phyloP scores from a whole-genome alignment of 2,797 vertebrate genomes.

The Eulemur rubriventer region DNA sequence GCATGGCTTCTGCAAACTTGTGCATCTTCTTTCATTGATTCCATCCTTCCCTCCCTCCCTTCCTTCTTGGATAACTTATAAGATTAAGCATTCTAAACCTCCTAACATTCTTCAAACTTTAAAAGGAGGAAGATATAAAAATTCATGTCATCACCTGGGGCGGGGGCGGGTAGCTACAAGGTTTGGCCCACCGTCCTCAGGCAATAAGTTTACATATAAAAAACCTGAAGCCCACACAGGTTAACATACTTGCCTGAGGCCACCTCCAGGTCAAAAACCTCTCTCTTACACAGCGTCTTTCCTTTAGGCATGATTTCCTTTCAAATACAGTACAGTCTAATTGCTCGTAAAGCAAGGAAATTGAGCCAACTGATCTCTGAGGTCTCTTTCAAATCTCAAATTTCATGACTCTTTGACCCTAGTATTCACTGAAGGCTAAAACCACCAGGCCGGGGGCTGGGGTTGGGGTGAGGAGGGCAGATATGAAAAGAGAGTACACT shows the following conservation, averaged over 20 bases:
- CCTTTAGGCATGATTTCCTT: background rate
- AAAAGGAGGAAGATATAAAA: background rate
- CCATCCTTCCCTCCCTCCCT: background rate
- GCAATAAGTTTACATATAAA: background rate
- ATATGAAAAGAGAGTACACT: background rate
- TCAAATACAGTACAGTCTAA: background rate
- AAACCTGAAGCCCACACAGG: background rate
- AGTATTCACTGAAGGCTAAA: background rate
- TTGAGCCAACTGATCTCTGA: background rate
- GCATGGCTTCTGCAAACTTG: background rate
- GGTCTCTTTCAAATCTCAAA: background rate
- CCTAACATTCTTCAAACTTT: background rate
- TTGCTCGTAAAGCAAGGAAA: slow-evolving; percentile 12
- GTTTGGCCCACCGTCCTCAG: background rate
- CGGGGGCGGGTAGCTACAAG: too few species aligned
- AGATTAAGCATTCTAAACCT: background rate
- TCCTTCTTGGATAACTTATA: background rate
- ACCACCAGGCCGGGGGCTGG: background rate
- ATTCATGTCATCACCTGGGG: background rate
- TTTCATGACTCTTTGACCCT: background rate
- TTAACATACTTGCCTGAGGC: background rate
- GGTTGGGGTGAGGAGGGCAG: background rate
- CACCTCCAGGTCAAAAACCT: background rate
- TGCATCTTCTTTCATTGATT: background rate
- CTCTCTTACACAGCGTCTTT: background rate